phyloP scores from a whole-genome alignment of 37 sponge, comb jelly and placozoan species.

The Tethya wilhelma region DNA sequence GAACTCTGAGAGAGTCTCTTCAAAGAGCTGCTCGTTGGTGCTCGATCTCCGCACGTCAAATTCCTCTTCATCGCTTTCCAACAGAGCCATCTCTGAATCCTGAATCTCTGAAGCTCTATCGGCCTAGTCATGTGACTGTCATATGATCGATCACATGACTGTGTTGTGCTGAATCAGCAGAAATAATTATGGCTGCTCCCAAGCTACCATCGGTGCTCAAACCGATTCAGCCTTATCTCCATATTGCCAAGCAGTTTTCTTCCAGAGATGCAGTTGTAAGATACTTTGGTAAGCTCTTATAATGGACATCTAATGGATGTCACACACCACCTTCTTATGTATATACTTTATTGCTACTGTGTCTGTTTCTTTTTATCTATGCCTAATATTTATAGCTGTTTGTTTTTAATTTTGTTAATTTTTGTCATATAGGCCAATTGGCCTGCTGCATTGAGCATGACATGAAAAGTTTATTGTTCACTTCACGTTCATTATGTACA shows the following conservation, averaged over 20 bases:
- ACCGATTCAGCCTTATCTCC: slow-evolving; percentile 65
- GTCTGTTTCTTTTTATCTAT: not conserved
- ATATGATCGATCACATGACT: not conserved
- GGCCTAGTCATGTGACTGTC: not conserved
- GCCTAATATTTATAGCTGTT: too few relatives aligned
- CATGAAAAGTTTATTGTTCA: too few relatives aligned
- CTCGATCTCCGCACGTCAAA: not conserved
- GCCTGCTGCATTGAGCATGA: too few relatives aligned
- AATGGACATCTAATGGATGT: not conserved
- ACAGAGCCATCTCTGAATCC: slow-evolving; percentile 12
- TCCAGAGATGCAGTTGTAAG: slow-evolving; percentile 74
- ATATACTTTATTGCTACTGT: too few relatives aligned
- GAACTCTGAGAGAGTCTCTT: not conserved
- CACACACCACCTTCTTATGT: not conserved
- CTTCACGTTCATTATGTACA: not conserved
- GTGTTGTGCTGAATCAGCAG: not conserved
- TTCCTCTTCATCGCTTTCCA: slow-evolving; percentile 14
- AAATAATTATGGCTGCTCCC: not conserved
- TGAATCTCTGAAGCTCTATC: not conserved
- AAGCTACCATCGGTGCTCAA: slow-evolving; percentile 60
- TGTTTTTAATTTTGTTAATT: too few relatives aligned
- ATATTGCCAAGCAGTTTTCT: slow-evolving; percentile 70
- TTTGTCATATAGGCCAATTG: too few relatives aligned
- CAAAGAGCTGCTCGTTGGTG: not conserved
- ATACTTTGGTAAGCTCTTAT: slow-evolving; percentile 79